These are phyloP conservation scores for Liparis tanakae DNA, from an alignment of 2,797 vertebrate species.

Conservation along the genomic window DNA sequence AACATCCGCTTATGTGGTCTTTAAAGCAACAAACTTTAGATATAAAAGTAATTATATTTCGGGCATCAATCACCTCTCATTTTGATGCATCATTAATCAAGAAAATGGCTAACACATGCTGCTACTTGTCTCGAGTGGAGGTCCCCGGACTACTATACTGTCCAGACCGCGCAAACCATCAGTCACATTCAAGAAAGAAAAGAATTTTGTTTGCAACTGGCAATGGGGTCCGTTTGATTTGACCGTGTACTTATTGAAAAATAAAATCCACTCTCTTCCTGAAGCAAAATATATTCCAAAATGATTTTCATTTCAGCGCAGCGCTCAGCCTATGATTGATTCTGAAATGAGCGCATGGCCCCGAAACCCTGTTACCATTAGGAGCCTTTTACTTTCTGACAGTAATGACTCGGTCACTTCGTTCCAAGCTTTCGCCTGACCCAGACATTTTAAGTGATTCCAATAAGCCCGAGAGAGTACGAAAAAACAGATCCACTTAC, in stretches of 20 bases:
- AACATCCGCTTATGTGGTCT: constrained; percentile 49
- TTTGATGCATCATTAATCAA: constrained; percentile 79
- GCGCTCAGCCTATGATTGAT: constrained; percentile 68
- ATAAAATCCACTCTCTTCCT: constrained; percentile 31
- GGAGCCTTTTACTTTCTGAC: constrained; percentile 66
- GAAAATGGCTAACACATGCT: constrained; percentile 75
- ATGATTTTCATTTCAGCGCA: constrained; percentile 71
- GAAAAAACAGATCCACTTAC: constrained; percentile 59
- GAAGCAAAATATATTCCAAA: constrained; percentile 72
- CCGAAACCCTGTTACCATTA: constrained; percentile 60
- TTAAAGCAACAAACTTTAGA: constrained; percentile 69
- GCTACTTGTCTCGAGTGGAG: constrained; percentile 65
- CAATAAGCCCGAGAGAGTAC: constrained; percentile 59
- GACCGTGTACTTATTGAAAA: constrained; percentile 52
- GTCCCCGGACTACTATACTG: constrained; percentile 46
- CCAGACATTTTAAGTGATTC: constrained; percentile 71
- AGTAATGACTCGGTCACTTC: constrained; percentile 72
- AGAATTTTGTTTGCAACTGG: constrained; percentile 64
- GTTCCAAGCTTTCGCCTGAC: constrained; percentile 64
- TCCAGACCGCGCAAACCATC: constrained; percentile 64
- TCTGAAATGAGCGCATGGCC: constrained; percentile 69
- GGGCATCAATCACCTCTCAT: constrained; percentile 75
- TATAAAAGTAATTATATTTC: constrained; percentile 74
- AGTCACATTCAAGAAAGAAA: constrained; percentile 63
- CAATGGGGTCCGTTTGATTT: constrained; percentile 64